These are phyloP conservation scores for Watsonalla cultraria DNA, from an alignment of 2,888 invertebrate species.

Conservation along the genomic window DNA sequence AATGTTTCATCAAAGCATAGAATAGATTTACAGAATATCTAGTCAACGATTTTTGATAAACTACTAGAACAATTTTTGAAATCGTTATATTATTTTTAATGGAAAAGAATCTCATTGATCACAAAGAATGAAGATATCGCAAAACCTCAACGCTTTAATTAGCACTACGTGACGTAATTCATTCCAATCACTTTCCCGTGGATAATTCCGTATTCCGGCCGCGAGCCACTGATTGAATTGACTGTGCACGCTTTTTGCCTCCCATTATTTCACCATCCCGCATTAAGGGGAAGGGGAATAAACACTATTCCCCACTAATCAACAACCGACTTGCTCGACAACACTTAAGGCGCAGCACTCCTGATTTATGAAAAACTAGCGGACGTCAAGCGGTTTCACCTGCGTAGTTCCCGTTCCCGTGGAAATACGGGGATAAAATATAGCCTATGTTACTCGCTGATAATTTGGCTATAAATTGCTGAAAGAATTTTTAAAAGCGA, in stretches of 20 bases:
- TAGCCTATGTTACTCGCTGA: too few relatives aligned
- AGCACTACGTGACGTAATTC: not conserved
- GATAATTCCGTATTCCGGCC: not conserved
- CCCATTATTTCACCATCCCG: constrained; percentile 1
- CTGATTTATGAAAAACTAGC: not conserved
- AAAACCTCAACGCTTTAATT: not conserved
- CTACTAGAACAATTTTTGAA: too few relatives aligned
- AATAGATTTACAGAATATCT: too few relatives aligned
- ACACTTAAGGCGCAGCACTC: not conserved
- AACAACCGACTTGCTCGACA: constrained; percentile 6
- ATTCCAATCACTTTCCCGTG: not conserved
- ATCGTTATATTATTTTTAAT: too few relatives aligned
- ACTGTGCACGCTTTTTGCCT: not conserved
- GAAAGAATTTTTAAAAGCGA: too few relatives aligned
- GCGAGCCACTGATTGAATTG: not conserved
- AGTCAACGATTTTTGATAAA: too few relatives aligned
- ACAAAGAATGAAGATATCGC: not conserved
- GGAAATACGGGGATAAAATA: too few relatives aligned
- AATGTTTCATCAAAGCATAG: too few relatives aligned
- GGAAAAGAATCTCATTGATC: too few relatives aligned
- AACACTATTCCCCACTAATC: constrained; percentile 1
- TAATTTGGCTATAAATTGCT: too few relatives aligned
- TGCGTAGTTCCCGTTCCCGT: too few relatives aligned
- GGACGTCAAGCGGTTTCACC: too few relatives aligned
- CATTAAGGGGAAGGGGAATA: not conserved